Base-by-base conservation (phyloP, 2,797 vertebrate genomes). In the Chiroxiphia lanceolata region DNA sequence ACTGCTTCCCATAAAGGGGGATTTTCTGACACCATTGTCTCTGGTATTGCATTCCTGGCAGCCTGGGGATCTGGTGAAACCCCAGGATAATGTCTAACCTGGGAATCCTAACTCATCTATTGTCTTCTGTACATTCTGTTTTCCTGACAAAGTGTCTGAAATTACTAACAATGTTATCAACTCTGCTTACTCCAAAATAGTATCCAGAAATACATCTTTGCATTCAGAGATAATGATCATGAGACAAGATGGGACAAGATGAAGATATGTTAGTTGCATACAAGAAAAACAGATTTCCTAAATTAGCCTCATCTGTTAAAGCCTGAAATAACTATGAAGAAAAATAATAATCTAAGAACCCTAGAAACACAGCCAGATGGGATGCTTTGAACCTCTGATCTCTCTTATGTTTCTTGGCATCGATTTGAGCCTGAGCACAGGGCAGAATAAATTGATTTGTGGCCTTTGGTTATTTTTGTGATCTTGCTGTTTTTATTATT, bases 301-400 rank as follows among this genome's bases (percentile, higher is more conserved):
- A 96, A 80, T 96, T 96, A 96, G 90, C 60, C 60, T 95, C 93
- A 93, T 94, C 88, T 94, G 77, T 80, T 94, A 91, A 67, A 92
- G 77, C 90, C 83, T 82, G 85, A 94, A 96, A 93, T 93, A 96
- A 94, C 81, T 67, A 51, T 23, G 51, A 93, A 90, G 90, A 90
- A 95, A 94, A 84, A 87, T 18, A 96, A 92, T 77, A 90, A 87
- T 61, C 34, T 60, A 77, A 70, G 83, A 91, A 93, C 42, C 22
- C 77, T 63, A 87, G 57, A 94, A 94, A 76, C 63, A 83, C 33
- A 81, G 69, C 67, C 95, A 96, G 83, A 94, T 90, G 83, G 88
- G 74, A 86, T 93, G 76, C 47, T 88, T 63, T 87, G 67, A 91
- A 91, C 72, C 56, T 84, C 56, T 77, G 70, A 90, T 79, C 63